Conservation (phyloP, 2,888 invertebrate genomes). For the Timema podura region DNA sequence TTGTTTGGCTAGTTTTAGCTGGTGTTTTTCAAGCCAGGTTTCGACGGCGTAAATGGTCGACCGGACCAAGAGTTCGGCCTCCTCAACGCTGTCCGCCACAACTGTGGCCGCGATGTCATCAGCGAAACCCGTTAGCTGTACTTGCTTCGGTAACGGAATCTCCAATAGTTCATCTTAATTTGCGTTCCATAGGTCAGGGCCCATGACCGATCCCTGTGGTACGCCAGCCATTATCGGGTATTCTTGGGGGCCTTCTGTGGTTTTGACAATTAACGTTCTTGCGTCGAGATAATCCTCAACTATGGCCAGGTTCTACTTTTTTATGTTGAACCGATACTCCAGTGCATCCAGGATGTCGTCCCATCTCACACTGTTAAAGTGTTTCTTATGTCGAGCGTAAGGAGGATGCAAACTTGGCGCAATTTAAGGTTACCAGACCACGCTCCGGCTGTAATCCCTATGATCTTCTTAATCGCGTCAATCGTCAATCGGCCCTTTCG, state of each 20-base stretch:
- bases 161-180: not conserved
- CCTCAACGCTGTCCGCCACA: not conserved
- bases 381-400: too few relatives aligned
- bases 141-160: not conserved
- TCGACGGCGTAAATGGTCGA: not conserved
- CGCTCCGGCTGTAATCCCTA: too few relatives aligned
- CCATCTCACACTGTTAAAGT: not conserved
- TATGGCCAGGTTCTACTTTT: not conserved
- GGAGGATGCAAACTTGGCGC: not conserved
- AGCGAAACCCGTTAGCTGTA: not conserved
- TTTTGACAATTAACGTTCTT: constrained; percentile 1
- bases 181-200: too few relatives aligned
- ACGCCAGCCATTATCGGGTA: not conserved
- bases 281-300: constrained; percentile 3
- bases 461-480: not conserved
- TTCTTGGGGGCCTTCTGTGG: not conserved
- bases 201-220: not conserved
- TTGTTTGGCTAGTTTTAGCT: too few relatives aligned
- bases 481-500: constrained; percentile 5
- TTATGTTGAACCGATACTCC: not conserved
- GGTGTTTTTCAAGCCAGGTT: not conserved
- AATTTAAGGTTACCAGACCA: not conserved
- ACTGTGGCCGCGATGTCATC: too few relatives aligned
- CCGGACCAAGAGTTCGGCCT: not conserved
- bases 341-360: not conserved